A percentile compares a stretch with the other conserved stretches of the same genome.
These are phyloP conservation scores for Euproctis similis DNA, from an alignment of 2,888 invertebrate species.

Conservation along the genomic window DNA sequence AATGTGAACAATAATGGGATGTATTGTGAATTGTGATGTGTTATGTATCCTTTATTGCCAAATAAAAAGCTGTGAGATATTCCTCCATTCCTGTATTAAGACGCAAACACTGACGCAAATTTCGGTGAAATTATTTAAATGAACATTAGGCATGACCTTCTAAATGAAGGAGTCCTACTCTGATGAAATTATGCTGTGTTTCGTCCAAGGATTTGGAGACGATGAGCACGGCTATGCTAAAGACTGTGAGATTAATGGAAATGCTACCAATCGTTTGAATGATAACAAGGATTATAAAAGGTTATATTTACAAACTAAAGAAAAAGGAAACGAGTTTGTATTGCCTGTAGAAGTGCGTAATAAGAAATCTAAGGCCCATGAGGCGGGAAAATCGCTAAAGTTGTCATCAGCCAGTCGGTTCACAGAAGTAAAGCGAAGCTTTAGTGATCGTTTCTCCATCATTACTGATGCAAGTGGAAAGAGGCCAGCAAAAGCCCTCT, in stretches of 20 bases:
- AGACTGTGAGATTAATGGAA: slow-evolving; percentile 45
- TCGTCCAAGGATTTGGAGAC: slow-evolving; percentile 79
- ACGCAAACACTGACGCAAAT: slow-evolving; percentile 3
- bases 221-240: slow-evolving; percentile 48
- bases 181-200: slow-evolving; percentile 80
- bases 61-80: too few species aligned
- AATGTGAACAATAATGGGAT: slow-evolving; percentile 7
- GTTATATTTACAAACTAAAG: slow-evolving; percentile 32
- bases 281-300: slow-evolving; percentile 38
- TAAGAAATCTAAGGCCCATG: slow-evolving; percentile 33
- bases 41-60: slow-evolving; percentile 1
- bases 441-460: slow-evolving; percentile 65
- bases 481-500: slow-evolving; percentile 45
- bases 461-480: slow-evolving; percentile 52
- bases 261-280: slow-evolving; percentile 41
- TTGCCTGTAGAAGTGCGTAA: slow-evolving; percentile 33
- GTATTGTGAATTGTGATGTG: slow-evolving; percentile 6
- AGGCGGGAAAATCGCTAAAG: slow-evolving; percentile 49
- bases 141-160: slow-evolving; percentile 46
- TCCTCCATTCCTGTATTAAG: background rate
- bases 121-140: slow-evolving; percentile 19
- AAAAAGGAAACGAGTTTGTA: slow-evolving; percentile 19
- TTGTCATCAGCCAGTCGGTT: slow-evolving; percentile 46
- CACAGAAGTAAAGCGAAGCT: slow-evolving; percentile 63
- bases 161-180: slow-evolving; percentile 70